phyloP scores from a whole-genome alignment of 1,140 invertebrate species.

The Megalopta genalis region DNA sequence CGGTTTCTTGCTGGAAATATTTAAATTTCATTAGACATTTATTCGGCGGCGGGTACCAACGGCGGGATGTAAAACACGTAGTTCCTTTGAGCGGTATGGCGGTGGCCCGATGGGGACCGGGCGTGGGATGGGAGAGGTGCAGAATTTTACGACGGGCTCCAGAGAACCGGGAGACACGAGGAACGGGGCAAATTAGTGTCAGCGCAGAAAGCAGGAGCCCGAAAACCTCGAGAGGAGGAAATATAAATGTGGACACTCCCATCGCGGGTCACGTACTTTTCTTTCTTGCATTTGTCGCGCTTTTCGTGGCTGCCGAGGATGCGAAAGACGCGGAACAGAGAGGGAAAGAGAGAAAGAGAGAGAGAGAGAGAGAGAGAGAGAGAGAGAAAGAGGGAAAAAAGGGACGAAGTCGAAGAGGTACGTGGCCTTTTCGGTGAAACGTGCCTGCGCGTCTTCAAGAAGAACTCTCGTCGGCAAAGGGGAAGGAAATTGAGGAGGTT shows the following conservation, averaged over 20 bases:
- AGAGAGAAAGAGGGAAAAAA: neutral
- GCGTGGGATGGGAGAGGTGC: neutral
- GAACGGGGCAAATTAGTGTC: conserved; percentile 43
- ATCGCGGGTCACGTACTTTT: conserved; percentile 39
- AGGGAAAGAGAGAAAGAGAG: no score
- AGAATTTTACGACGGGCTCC: neutral
- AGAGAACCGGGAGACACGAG: conserved; percentile 5
- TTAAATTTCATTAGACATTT: neutral
- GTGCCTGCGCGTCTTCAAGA: conserved; percentile 20
- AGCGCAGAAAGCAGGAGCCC: conserved; percentile 17
- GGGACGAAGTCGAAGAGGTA: neutral
- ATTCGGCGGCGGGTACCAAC: neutral
- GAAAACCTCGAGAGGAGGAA: conserved; percentile 39
- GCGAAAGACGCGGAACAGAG: no score
- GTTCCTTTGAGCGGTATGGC: conserved; percentile 7
- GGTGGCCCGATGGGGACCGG: no score
- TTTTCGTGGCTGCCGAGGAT: conserved; percentile 18
- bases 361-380: neutral
- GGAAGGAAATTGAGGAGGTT: conserved; percentile 1
- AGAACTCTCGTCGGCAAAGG: neutral
- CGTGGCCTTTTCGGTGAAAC: conserved; percentile 26
- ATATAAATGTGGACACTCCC: conserved; percentile 42
- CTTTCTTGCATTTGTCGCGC: conserved; percentile 44
- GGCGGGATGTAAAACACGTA: neutral
- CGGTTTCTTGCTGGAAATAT: neutral